Evolutionary conservation across 2,888 invertebrate species (phyloP).

Genomic region (Lottia scabra): DNA sequence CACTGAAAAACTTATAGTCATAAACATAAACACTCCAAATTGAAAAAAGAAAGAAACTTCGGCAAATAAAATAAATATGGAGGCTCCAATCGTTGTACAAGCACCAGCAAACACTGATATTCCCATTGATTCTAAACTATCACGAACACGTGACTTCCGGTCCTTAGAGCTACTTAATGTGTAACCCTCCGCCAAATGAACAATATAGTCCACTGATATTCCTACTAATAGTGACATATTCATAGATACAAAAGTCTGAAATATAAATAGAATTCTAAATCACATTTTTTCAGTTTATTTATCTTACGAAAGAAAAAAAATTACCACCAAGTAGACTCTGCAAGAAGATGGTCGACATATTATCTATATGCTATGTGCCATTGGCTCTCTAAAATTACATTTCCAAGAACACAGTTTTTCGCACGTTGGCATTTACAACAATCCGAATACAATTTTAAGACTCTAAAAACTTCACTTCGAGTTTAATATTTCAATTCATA

Average conservation of each 20-base stretch:
- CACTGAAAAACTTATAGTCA: slow-evolving; percentile 57
- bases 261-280: background rate
- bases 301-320: too few relatives aligned
- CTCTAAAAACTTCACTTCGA: too few relatives aligned
- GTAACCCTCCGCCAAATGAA: slow-evolving; percentile 55
- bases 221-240: slow-evolving; percentile 54
- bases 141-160: slow-evolving; percentile 40
- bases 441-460: too few relatives aligned
- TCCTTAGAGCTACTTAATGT: slow-evolving; percentile 38
- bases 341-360: too few relatives aligned
- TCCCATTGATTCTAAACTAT: slow-evolving; percentile 50
- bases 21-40: slow-evolving; percentile 61
- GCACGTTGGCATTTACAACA: too few relatives aligned
- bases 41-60: slow-evolving; percentile 58
- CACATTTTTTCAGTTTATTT: background rate
- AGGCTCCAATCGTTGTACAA: slow-evolving; percentile 56
- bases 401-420: too few relatives aligned
- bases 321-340: too few relatives aligned
- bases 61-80: slow-evolving; percentile 56
- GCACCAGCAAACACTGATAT: slow-evolving; percentile 62
- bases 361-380: too few relatives aligned
- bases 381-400: too few relatives aligned
- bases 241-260: slow-evolving; percentile 44
- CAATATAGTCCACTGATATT: slow-evolving; percentile 52
- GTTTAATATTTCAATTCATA: too few relatives aligned